Conservation (phyloP, 2,113 vertebrate genomes). For the Vulpes ferrilata region DNA sequence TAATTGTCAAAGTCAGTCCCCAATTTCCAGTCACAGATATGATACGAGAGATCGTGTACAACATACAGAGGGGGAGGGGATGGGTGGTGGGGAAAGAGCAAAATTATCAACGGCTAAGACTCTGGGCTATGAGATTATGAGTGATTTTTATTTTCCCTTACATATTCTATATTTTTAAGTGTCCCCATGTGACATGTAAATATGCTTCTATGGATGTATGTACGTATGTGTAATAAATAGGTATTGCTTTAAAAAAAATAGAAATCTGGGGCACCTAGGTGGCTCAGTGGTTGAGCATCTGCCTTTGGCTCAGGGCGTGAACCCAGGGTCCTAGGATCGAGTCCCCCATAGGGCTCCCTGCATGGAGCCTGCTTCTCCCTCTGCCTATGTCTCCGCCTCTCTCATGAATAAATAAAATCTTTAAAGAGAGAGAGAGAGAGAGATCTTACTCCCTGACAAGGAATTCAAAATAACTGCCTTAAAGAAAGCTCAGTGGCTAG, state of each 20-base stretch:
- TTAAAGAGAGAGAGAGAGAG: too few species aligned
- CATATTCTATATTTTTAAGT: not conserved
- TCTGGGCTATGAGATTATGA: not conserved
- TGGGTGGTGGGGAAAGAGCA: not conserved
- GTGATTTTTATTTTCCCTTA: not conserved
- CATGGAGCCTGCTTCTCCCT: too few species aligned
- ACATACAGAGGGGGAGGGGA: too few species aligned
- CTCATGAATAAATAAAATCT: too few species aligned
- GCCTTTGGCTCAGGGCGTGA: too few species aligned
- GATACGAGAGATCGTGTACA: not conserved
- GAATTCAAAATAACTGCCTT: not conserved
- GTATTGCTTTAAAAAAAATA: not conserved
- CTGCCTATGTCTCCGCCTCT: too few species aligned
- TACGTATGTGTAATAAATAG: not conserved
- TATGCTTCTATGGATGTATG: not conserved
- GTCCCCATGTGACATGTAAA: not conserved
- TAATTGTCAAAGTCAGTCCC: not conserved
- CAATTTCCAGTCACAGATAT: not conserved
- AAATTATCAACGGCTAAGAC: not conserved
- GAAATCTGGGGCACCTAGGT: too few species aligned
- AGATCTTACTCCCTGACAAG: not conserved
- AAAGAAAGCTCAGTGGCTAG: not conserved
- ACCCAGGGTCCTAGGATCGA: too few species aligned
- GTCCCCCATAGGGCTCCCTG: too few species aligned
- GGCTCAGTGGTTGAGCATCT: too few species aligned